phyloP scores from a whole-genome alignment of 2,888 invertebrate genomes.

The Cartodere bifasciata region DNA sequence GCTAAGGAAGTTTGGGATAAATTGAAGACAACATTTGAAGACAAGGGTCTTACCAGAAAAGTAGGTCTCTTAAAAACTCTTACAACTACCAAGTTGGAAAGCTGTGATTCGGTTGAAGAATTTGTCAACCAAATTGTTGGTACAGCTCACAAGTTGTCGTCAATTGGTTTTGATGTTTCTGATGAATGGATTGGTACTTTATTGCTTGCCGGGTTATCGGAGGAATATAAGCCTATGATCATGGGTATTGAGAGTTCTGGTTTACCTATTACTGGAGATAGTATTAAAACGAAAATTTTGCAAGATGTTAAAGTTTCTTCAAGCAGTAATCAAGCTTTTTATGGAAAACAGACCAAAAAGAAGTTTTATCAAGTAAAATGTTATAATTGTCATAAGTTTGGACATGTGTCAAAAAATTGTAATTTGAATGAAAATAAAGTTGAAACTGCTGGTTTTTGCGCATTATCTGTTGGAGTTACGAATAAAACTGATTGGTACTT shows the following conservation, averaged over 20 bases:
- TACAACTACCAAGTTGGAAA: slow-evolving; percentile 19
- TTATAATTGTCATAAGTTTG: no score
- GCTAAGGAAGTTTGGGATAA: slow-evolving; percentile 19
- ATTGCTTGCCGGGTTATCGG: slow-evolving; percentile 19
- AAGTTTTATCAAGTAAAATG: no score
- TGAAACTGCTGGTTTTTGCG: no score
- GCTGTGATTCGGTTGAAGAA: slow-evolving; percentile 17
- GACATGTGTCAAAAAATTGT: no score
- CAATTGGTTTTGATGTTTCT: slow-evolving; percentile 20
- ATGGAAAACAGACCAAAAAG: no score
- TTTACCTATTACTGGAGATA: slow-evolving; percentile 18
- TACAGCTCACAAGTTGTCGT: slow-evolving; percentile 17
- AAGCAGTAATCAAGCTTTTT: no score
- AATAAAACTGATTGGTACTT: no score
- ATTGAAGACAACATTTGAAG: slow-evolving; percentile 18
- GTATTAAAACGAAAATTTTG: slow-evolving; percentile 21
- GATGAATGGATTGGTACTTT: slow-evolving; percentile 22
- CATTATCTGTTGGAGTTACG: no score
- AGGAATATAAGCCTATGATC: slow-evolving; percentile 17
- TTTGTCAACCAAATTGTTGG: slow-evolving; percentile 23
- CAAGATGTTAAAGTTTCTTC: no score
- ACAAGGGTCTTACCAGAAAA: slow-evolving; percentile 19
- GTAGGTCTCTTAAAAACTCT: slow-evolving; percentile 19
- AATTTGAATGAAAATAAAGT: no score
- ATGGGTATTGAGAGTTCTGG: slow-evolving; percentile 21